Evolutionary conservation across 92 coral and sea anemone genomes (phyloP).

Genomic region (Phymanthus crucifer): DNA sequence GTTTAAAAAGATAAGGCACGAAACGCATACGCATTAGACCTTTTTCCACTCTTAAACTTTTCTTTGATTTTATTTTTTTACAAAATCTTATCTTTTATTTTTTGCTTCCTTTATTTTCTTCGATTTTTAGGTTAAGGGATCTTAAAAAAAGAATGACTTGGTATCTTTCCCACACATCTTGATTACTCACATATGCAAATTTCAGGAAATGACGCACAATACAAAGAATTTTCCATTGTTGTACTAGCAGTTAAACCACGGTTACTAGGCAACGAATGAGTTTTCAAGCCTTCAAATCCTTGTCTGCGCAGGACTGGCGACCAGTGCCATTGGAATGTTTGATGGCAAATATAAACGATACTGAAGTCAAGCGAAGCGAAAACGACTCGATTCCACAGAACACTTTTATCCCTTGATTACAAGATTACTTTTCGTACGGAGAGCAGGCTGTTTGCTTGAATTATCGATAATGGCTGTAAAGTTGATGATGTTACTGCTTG

Average conservation of each 20-base stretch:
- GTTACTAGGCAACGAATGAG: constrained; percentile 32
- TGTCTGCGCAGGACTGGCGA: constrained; percentile 30
- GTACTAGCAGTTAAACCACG: constrained; percentile 1
- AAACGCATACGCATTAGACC: no score
- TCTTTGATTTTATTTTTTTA: not conserved
- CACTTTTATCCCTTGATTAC: not conserved
- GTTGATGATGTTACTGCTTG: not conserved
- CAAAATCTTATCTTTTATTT: not conserved
- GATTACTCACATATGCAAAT: constrained; percentile 35
- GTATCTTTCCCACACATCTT: not conserved
- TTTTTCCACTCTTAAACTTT: no score
- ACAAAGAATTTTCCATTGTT: constrained; percentile 24
- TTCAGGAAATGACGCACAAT: constrained; percentile 28
- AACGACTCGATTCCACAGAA: not conserved
- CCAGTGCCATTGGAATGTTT: constrained; percentile 32
- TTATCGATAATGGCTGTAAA: constrained; percentile 2
- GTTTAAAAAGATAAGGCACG: no score
- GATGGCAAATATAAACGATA: constrained; percentile 26
- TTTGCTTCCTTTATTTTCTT: not conserved
- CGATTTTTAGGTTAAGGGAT: not conserved
- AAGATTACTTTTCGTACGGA: not conserved
- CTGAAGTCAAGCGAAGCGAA: constrained; percentile 32
- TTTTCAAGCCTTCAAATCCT: constrained; percentile 13
- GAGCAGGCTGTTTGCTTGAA: not conserved
- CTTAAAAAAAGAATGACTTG: constrained; percentile 21